Conservation (phyloP, 2,797 vertebrate species). For the Thripadectes ignobilis region DNA sequence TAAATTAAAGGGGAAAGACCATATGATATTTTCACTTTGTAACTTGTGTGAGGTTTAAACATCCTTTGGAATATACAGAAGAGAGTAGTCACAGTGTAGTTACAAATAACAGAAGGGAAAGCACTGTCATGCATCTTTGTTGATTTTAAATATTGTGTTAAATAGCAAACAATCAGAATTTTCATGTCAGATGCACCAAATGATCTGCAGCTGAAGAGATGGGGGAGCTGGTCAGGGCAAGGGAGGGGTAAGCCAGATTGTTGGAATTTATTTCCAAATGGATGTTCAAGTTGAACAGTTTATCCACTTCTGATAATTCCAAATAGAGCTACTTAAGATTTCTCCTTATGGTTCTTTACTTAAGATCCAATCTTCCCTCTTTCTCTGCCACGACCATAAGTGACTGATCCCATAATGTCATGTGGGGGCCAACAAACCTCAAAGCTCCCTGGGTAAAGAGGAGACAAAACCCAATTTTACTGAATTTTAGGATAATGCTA, state of each 20-base stretch:
- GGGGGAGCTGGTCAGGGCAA: not conserved
- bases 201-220: not conserved
- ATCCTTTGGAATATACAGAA: not conserved
- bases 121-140: conserved; percentile 17
- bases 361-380: not conserved
- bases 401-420: not conserved
- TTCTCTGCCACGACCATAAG: not conserved
- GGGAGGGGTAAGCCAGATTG: not conserved
- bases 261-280: not conserved
- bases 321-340: not conserved
- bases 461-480: not conserved
- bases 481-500: not conserved
- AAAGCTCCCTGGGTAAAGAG: not conserved
- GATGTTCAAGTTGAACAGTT: not conserved
- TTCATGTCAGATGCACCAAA: not conserved
- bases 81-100: not conserved
- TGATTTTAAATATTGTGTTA: not conserved
- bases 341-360: not conserved
- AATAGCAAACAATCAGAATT: not conserved
- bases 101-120: conserved; percentile 41
- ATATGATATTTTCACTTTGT: conserved; percentile 27
- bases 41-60: conserved; percentile 33
- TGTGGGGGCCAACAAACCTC: not conserved
- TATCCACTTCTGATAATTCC: not conserved
- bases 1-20: conserved; percentile 38